Conservation (phyloP, 2,797 vertebrate genomes). For the Bradypus variegatus region DNA sequence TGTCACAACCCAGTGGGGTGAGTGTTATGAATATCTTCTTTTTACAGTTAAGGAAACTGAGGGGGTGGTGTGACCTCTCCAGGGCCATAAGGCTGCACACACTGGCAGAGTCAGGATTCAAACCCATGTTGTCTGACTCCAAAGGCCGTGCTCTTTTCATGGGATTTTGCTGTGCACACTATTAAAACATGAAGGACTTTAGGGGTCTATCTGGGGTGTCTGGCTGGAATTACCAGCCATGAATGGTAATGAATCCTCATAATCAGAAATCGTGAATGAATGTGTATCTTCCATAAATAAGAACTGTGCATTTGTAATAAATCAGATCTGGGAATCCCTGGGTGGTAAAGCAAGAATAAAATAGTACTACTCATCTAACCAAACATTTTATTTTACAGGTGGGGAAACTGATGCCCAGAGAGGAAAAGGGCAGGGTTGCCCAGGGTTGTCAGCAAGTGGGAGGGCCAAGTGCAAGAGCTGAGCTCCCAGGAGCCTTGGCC, state of each 20-base stretch:
- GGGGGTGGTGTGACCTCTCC: conserved; percentile 6
- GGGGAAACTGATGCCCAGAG: background rate
- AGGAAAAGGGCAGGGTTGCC: background rate
- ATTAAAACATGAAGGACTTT: background rate
- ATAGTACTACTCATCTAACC: background rate
- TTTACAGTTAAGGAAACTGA: conserved; percentile 23
- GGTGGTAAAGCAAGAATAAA: background rate
- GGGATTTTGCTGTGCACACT: background rate
- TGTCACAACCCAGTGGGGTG: background rate
- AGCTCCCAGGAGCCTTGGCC: background rate
- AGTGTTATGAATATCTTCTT: conserved; percentile 17
- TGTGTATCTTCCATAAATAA: conserved; percentile 44
- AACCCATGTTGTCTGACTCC: background rate
- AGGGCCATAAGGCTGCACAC: conserved; percentile 27
- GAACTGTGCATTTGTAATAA: background rate
- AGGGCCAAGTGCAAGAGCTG: background rate
- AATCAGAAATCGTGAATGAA: conserved; percentile 45
- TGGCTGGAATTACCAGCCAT: conserved; percentile 18
- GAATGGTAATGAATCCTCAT: conserved; percentile 27
- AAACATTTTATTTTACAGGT: background rate
- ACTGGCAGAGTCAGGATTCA: conserved; percentile 1
- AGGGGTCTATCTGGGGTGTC: background rate
- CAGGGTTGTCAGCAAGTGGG: background rate
- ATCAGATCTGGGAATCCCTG: background rate
- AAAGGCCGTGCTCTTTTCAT: background rate